Conservation (phyloP, 35 echinoderm and acorn worm species). For the Chiridota heheva region DNA sequence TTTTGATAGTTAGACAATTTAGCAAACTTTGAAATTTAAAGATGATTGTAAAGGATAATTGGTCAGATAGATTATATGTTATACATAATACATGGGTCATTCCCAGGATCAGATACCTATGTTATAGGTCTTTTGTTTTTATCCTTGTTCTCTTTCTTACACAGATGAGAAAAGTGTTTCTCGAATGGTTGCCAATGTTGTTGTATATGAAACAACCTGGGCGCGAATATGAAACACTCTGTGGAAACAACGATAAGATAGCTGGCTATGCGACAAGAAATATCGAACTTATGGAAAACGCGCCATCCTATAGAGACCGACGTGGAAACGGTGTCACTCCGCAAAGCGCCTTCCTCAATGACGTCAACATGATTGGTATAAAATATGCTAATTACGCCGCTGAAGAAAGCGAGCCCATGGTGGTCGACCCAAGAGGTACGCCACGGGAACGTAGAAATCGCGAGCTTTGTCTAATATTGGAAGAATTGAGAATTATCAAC, state of each 20-base stretch:
- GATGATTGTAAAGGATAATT: too few species aligned
- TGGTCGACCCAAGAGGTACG: neutral
- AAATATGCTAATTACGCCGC: conserved; percentile 43
- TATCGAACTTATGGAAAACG: conserved; percentile 37
- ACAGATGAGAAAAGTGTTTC: conserved; percentile 26
- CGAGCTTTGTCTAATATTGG: conserved; percentile 39
- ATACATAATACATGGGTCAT: too few species aligned
- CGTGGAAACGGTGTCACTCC: conserved; percentile 11
- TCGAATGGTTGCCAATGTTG: conserved; percentile 29
- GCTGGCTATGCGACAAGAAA: conserved; percentile 22
- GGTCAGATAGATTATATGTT: too few species aligned
- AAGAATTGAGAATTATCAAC: conserved; percentile 34
- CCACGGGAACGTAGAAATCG: conserved; percentile 21
- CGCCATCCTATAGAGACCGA: conserved; percentile 29
- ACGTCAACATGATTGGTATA: conserved; percentile 45
- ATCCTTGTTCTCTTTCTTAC: too few species aligned
- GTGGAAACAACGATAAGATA: conserved; percentile 18
- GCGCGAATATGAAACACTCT: conserved; percentile 31
- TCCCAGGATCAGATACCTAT: too few species aligned
- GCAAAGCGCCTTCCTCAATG: conserved; percentile 32
- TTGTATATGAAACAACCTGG: conserved; percentile 43
- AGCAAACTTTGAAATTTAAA: too few species aligned
- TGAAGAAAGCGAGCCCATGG: conserved; percentile 38
- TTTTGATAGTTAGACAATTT: too few species aligned
- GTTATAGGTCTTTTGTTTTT: too few species aligned